Conservation (phyloP, 53 echinoderm and acorn worm species). For the Holothuria scabra region DNA sequence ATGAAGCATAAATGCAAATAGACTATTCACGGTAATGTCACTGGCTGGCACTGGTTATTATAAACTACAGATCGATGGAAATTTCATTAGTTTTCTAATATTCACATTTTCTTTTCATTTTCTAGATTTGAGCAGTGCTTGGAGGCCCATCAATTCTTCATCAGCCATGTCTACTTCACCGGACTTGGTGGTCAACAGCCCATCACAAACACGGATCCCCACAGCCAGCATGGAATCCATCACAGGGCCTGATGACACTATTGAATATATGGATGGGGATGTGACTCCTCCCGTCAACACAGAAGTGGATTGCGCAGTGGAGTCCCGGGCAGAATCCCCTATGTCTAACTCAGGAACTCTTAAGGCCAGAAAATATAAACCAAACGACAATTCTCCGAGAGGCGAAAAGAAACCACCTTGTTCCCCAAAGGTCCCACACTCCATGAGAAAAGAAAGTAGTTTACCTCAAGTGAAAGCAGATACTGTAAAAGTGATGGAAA, state of each 20-base stretch:
- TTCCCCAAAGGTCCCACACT: conserved; percentile 9
- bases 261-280: conserved; percentile 28
- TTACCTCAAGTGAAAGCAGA: conserved; percentile 82
- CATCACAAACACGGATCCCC: conserved; percentile 1
- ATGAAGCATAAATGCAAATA: no score
- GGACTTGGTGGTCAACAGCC: background rate
- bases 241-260: conserved; percentile 6
- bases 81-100: no score
- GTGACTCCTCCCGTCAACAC: conserved; percentile 34
- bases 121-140: conserved; percentile 12
- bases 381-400: conserved; percentile 41
- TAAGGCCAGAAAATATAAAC: conserved; percentile 70
- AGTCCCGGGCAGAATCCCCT: conserved; percentile 23
- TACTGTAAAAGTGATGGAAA: conserved; percentile 89
- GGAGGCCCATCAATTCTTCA: background rate
- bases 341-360: conserved; percentile 70
- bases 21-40: no score
- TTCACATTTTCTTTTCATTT: background rate
- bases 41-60: no score
- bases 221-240: conserved; percentile 26
- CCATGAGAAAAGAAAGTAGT: conserved; percentile 74
- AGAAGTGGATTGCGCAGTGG: conserved; percentile 39
- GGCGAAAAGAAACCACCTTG: background rate
- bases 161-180: conserved; percentile 22
- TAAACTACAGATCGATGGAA: no score